Conservation (phyloP, 2,113 vertebrate species). For the Orycteropus afer region DNA sequence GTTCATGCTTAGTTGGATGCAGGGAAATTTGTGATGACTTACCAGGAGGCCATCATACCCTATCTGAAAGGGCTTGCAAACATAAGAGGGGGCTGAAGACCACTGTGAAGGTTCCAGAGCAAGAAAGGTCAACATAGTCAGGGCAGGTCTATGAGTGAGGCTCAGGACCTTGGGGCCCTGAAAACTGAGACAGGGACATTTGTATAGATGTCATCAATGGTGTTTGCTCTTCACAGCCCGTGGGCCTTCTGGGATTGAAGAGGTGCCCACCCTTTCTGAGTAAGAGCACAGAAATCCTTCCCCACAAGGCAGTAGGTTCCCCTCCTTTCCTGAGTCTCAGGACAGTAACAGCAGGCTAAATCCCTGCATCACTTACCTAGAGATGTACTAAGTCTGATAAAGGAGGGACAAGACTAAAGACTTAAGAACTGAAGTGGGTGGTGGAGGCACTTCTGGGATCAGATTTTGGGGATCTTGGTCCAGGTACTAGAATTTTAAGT, state of each 20-base stretch:
- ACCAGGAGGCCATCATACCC: not conserved
- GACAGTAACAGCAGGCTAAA: not conserved
- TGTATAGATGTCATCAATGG: not conserved
- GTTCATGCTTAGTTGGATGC: not conserved
- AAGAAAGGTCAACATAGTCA: too few species aligned
- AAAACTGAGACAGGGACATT: not conserved
- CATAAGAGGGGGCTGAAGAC: not conserved
- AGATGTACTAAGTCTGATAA: not conserved
- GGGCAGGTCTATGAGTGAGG: not conserved
- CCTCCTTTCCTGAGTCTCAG: not conserved
- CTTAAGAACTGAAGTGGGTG: not conserved
- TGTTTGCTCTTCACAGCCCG: too few species aligned
- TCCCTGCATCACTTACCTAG: not conserved
- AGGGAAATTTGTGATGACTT: not conserved
- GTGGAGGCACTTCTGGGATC: not conserved
- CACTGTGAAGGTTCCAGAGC: too few species aligned
- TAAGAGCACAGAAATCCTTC: not conserved
- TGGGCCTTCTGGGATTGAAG: not conserved
- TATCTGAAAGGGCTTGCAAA: accelerated
- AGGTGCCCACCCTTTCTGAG: too few species aligned
- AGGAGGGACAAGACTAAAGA: not conserved
- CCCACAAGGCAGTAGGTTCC: not conserved
- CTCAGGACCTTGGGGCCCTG: too few species aligned
- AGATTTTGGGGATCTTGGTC: not conserved
- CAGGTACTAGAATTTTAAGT: not conserved